Evolutionary conservation across 2,113 vertebrate genomes (phyloP).

Genomic region (Mystacornis crossleyi): DNA sequence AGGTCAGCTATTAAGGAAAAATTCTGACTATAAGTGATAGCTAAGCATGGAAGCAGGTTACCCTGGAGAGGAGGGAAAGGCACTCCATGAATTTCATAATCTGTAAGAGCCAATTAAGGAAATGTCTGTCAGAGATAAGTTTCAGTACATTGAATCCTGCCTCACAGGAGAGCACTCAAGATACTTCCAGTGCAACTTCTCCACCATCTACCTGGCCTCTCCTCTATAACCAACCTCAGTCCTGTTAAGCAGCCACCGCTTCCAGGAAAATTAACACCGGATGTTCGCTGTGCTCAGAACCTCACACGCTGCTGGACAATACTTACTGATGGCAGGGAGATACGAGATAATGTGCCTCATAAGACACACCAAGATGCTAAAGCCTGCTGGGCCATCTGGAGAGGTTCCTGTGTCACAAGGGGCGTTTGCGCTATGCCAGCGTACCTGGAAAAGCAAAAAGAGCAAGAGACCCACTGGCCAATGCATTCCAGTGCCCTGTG

Average conservation of each 20-base stretch:
- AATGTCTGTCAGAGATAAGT: neutral
- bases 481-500: fast-evolving
- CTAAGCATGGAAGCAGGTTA: neutral
- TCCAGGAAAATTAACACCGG: fast-evolving
- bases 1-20: conserved; percentile 28
- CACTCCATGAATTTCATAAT: neutral
- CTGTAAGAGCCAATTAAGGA: neutral
- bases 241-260: no score
- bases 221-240: neutral
- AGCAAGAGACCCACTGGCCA: no score
- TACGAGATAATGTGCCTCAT: fast-evolving
- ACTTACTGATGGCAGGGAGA: neutral
- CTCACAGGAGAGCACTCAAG: fast-evolving
- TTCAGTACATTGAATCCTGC: neutral
- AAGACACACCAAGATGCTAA: neutral
- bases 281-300: fast-evolving
- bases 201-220: neutral
- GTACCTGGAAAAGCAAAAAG: neutral
- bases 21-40: neutral
- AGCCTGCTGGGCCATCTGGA: neutral
- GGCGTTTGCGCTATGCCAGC: fast-evolving
- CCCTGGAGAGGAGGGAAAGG: neutral
- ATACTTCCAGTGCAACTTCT: neutral
- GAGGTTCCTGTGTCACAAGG: fast-evolving
- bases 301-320: fast-evolving